Conservation (phyloP, 2,888 invertebrate species). For the Andrena bucephala region DNA sequence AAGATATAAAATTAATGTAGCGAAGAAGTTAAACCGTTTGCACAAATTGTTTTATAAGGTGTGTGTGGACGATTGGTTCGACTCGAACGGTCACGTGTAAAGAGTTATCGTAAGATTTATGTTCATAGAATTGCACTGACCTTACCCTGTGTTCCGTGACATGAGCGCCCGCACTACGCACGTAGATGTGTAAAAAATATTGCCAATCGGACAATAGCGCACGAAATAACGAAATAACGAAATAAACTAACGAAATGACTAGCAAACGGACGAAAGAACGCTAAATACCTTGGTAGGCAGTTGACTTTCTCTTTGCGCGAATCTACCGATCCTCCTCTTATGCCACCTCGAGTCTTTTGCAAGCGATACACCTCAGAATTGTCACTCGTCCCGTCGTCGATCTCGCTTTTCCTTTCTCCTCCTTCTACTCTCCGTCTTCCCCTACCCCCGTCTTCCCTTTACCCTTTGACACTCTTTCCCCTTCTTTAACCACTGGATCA, state of each 20-base stretch:
- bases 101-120: constrained; percentile 10
- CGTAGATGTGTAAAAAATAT: background rate
- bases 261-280: background rate
- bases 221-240: constrained; percentile 2
- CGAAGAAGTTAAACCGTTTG: too few species aligned
- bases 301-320: constrained; percentile 64
- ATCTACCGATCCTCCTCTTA: constrained; percentile 59
- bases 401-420: constrained; percentile 68
- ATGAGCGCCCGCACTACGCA: constrained; percentile 24
- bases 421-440: constrained; percentile 50
- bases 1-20: too few species aligned
- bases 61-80: background rate
- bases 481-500: constrained; percentile 19
- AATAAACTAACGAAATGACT: background rate
- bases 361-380: constrained; percentile 63
- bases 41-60: too few species aligned
- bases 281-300: constrained; percentile 38
- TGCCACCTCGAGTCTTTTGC: constrained; percentile 59
- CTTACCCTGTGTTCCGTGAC: constrained; percentile 74
- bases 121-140: constrained; percentile 77
- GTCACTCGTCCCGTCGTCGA: constrained; percentile 55
- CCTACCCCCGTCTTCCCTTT: constrained; percentile 10
- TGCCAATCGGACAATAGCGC: background rate
- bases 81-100: background rate
- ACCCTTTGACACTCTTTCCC: constrained; percentile 27